Evolutionary conservation across 2,113 vertebrate species (phyloP).

Genomic region (Leptocoma aspasia): DNA sequence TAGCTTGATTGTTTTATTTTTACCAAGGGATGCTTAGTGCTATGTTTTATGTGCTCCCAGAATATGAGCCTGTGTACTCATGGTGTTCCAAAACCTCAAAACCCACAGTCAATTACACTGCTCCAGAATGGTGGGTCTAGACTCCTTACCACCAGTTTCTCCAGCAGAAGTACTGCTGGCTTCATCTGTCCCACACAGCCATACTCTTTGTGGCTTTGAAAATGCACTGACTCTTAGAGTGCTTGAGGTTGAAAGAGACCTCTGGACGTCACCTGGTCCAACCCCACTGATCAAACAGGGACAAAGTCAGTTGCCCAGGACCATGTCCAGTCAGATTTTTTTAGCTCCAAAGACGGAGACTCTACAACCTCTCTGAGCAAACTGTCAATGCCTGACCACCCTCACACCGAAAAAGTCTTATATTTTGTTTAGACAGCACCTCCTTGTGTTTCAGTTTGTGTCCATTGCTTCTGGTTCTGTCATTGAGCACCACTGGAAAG

Average conservation of each 20-base stretch:
- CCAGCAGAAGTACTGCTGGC: conserved; percentile 16
- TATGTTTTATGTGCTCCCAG: conserved; percentile 1
- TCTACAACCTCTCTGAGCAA: background rate
- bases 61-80: background rate
- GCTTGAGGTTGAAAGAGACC: background rate
- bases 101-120: background rate
- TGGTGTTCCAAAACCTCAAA: conserved; percentile 39
- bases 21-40: background rate
- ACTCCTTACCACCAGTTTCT: conserved; percentile 29
- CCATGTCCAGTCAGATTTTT: background rate
- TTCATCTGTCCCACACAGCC: background rate
- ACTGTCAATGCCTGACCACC: background rate
- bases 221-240: background rate
- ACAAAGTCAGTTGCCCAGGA: background rate
- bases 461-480: background rate
- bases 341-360: background rate
- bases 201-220: background rate
- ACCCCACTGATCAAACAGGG: background rate
- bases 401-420: background rate
- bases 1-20: conserved; percentile 31
- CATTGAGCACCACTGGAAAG: background rate
- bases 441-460: background rate
- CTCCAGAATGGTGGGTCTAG: conserved; percentile 32
- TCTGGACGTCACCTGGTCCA: background rate
- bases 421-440: background rate